Percentiles rank a stretch among this genome's conserved stretches.
phyloP scores from a whole-genome alignment of 2,113 vertebrate genomes.

The Plectropomus leopardus region DNA sequence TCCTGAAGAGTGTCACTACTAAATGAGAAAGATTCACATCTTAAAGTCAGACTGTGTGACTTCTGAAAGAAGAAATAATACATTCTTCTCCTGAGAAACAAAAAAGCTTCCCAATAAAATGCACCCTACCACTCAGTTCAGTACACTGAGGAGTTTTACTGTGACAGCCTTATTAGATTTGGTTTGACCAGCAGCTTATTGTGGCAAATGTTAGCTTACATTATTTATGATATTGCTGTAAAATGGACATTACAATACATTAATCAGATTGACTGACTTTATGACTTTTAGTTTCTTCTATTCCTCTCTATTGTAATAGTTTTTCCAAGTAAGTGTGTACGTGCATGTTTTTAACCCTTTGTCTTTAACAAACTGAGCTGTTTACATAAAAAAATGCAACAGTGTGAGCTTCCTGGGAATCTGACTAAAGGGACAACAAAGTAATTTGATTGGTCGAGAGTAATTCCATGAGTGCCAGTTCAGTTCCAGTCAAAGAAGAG shows the following conservation, averaged over 20 bases:
- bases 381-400: too few species aligned
- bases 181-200: background rate
- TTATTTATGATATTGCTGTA: background rate
- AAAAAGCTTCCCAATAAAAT: background rate
- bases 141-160: background rate
- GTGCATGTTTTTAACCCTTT: too few species aligned
- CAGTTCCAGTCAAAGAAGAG: too few species aligned
- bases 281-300: background rate
- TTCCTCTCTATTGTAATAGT: background rate
- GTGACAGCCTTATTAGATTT: background rate
- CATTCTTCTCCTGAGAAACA: too few species aligned
- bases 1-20: constrained; percentile 37
- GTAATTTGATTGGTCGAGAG: too few species aligned
- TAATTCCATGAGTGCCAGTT: too few species aligned
- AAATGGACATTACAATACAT: background rate
- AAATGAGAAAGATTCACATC: background rate
- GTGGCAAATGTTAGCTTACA: background rate
- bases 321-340: too few species aligned
- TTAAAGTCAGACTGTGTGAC: background rate
- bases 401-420: too few species aligned
- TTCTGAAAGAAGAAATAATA: background rate
- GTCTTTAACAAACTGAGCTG: too few species aligned
- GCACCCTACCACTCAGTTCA: too few species aligned
- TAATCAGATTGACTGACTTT: background rate
- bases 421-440: too few species aligned